Evolutionary conservation across 2,888 invertebrate species (phyloP), one percentile per base, ranked within the genome.

Genomic region (Brassicogethes aeneus): DNA sequence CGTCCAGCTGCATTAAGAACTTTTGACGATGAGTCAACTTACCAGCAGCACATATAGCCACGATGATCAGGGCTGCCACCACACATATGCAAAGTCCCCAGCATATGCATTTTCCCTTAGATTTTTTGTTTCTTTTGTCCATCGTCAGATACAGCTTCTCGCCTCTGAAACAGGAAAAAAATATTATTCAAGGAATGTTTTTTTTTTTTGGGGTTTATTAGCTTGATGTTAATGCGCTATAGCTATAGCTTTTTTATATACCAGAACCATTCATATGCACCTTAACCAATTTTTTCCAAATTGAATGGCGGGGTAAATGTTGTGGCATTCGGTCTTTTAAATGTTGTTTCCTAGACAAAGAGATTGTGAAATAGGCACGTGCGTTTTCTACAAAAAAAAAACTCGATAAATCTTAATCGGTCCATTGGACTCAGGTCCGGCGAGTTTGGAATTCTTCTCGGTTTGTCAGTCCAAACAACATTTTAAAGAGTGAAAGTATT

Each of bases 61-160:
- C 70, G 31, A 85, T 75, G 15, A 85, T 72, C 16, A 80, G 76
- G 31, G 80, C 75, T 12, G 77, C 74, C 14, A 83, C 72, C 36
- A 83, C 69, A 15, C 79, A 71, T 30, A 80, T 71, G 46, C 82
- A 76, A 40, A 82, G 70, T 16, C 78, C 76, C 83, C 85, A 85
- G 63, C 84, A 84, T 15, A 75, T 62, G 54, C 74, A 72, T 60
- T 74, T 73, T 51, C 79, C 77, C 59, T 80, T 79, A 41, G 77
- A 75, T 57, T 79, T 79, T 61, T 78, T 79, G 34, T 79, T 78
- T 39, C 85, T 73, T 62, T 85, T 85, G 66, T 86, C 86, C 60
- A 84, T 84, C 10, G 86, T 87, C 44, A 87, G 83, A 62, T 85
- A 86, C 41, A 87, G 67, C 62, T 87, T 87, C 66, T 87, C 86